Base-by-base conservation (phyloP, 1,140 invertebrate species). In the Acromyrmex charruanus region DNA sequence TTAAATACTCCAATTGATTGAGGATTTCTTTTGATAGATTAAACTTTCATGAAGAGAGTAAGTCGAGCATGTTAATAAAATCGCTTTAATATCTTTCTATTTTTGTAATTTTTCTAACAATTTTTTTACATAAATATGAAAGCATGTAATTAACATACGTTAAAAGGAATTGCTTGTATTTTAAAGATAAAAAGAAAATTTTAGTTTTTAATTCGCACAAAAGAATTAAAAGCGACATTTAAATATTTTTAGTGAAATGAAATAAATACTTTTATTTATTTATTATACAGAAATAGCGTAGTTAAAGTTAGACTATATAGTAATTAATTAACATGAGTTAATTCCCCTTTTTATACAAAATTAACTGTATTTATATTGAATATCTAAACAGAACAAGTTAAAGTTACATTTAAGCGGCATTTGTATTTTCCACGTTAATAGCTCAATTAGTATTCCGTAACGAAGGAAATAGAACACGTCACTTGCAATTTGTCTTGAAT, bases 381-480 rank as follows among this genome's bases (percentile, higher is more conserved):
- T 9, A 72, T 72, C 51, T 55, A 44, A 49, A 69, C 10, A 55
- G 21, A 31, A 69, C 65, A 55, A 7, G 12, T 44, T 71, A 71
- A 21, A 72, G n/a, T 28, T 74, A 59, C 69, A n/a, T 72, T 25
- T 31, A 51, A n/a, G 35, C 16, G 9, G 4, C 51, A 44, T n/a
- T 28, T 84, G 39, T 61, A 51, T 12, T 14, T 51, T 51, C 28
- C 31, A 63, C 21, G 55, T 84, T 84, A 74, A 84, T 74, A 84
- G 69, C 18, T 84, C 14, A 74, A 84, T 61, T 84, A 74, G 58
- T 74, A 84, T 84, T 74, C 55, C 14, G 68, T 55, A 51, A 81
- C 16, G 55, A 69, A 14, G 25, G 25, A 74, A 59, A 59, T 25
- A 84, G 55, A 49, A 74, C 39, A 14, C 55, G 35, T 74, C 28